A percentile compares a stretch with the other conserved stretches of the same genome.
phyloP scores from a whole-genome alignment of 2,113 vertebrate species.

The Catharus bicknelli region DNA sequence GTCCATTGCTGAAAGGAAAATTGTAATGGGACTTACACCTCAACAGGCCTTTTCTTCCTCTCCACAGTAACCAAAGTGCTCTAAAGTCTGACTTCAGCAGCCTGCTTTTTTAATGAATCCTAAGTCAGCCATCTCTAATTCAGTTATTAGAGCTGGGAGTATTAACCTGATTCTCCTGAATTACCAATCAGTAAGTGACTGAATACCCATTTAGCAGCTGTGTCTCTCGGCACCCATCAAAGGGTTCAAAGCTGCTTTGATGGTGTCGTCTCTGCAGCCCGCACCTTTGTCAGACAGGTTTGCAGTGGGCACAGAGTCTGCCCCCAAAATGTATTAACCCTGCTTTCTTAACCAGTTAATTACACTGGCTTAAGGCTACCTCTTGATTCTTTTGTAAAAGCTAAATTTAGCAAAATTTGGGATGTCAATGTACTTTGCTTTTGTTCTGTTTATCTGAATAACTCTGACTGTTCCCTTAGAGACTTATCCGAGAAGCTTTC shows the following conservation, averaged over 20 bases:
- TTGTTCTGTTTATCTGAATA: slow-evolving; percentile 62
- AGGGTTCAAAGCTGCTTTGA: slow-evolving; percentile 52
- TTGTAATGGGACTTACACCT: neutral
- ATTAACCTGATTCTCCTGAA: slow-evolving; percentile 53
- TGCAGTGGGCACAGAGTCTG: neutral
- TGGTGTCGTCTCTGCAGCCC: neutral
- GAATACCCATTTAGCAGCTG: slow-evolving; percentile 28
- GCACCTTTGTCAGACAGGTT: slow-evolving; percentile 10
- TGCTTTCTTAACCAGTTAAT: slow-evolving; percentile 34
- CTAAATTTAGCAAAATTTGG: slow-evolving; percentile 43
- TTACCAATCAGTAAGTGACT: slow-evolving; percentile 44
- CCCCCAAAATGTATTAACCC: neutral
- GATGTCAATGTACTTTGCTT: slow-evolving; percentile 49
- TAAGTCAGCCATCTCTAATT: slow-evolving; percentile 42
- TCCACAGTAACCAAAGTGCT: neutral
- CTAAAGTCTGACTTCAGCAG: slow-evolving; percentile 19
- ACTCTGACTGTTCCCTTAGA: slow-evolving; percentile 45
- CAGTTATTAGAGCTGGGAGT: slow-evolving; percentile 8
- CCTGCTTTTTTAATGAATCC: slow-evolving; percentile 53
- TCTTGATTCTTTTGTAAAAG: slow-evolving; percentile 17
- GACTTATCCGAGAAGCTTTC: slow-evolving; percentile 46
- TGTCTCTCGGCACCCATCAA: slow-evolving; percentile 25
- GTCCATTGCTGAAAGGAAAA: neutral
- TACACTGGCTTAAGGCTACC: slow-evolving; percentile 14
- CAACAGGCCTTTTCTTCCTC: neutral